Conservation (phyloP, 2,888 invertebrate species). For the Ectemnius continuus region DNA sequence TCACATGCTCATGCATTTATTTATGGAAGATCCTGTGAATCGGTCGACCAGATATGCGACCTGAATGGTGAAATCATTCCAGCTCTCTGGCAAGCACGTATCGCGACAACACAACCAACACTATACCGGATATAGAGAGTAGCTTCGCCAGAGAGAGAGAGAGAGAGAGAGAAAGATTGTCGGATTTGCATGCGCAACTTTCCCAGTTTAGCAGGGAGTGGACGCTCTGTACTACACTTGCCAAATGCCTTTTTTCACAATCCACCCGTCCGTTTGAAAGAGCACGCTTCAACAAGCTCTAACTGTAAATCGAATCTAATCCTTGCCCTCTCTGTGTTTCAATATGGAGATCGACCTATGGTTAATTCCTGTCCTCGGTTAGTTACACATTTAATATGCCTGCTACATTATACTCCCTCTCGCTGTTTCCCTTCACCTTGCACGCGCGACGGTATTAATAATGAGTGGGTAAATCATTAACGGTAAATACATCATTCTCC, state of each 20-base stretch:
- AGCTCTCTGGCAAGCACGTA: constrained; percentile 52
- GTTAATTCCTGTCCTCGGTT: too few relatives aligned
- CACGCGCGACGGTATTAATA: not conserved
- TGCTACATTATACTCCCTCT: too few relatives aligned
- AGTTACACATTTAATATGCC: too few relatives aligned
- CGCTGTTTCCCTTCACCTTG: too few relatives aligned
- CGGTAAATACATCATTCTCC: not conserved
- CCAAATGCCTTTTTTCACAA: not conserved
- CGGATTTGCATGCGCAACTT: constrained; percentile 75
- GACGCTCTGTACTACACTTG: not conserved
- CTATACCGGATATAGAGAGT: not conserved
- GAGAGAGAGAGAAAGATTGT: constrained; percentile 17
- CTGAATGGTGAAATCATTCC: constrained; percentile 49
- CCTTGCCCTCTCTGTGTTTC: too few relatives aligned
- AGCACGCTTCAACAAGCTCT: not conserved
- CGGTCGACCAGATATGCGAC: constrained; percentile 44
- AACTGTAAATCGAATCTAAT: too few relatives aligned
- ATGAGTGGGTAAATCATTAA: not conserved
- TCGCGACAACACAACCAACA: constrained; percentile 28
- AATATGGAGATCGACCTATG: too few relatives aligned
- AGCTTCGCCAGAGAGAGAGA: too few relatives aligned
- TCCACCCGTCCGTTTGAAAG: not conserved
- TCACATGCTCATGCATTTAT: constrained; percentile 63
- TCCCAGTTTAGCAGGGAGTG: constrained; percentile 69
- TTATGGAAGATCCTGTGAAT: constrained; percentile 60